A percentile compares a stretch with the other conserved stretches of the same genome.
These are phyloP conservation scores for Amphiprion clarkii DNA, from an alignment of 2,797 vertebrate species.

Conservation along the genomic window DNA sequence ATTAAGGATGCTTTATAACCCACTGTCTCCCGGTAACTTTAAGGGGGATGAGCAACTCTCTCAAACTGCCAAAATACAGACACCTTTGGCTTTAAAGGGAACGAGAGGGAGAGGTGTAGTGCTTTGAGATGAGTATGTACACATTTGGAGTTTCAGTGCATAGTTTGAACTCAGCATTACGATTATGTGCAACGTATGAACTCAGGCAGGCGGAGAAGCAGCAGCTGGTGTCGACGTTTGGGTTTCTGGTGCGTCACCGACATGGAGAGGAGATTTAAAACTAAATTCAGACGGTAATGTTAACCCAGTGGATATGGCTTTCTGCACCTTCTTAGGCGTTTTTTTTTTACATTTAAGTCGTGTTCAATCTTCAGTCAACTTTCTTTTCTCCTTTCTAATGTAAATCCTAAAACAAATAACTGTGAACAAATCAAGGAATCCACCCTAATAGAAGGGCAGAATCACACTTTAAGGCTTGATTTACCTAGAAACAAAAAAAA, in stretches of 20 bases:
- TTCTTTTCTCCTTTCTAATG: neutral
- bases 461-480: slow-evolving; percentile 43
- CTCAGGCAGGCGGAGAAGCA: slow-evolving; percentile 42
- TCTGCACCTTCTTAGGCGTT: slow-evolving; percentile 26
- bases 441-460: neutral
- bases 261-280: neutral
- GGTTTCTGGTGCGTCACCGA: neutral
- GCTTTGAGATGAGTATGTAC: slow-evolving; percentile 53
- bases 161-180: slow-evolving; percentile 82
- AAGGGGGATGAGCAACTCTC: slow-evolving; percentile 4
- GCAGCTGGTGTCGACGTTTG: slow-evolving; percentile 31
- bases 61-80: slow-evolving; percentile 18
- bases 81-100: slow-evolving; percentile 62
- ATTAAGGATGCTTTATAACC: neutral
- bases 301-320: slow-evolving; percentile 53
- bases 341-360: neutral
- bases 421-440: neutral
- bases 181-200: slow-evolving; percentile 62
- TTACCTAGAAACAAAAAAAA: neutral
- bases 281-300: slow-evolving; percentile 9
- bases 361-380: too few relatives aligned
- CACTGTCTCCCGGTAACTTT: neutral
- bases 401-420: neutral
- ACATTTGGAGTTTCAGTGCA: slow-evolving; percentile 83
- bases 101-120: slow-evolving; percentile 23